Percentiles rank a stretch among this genome's conserved stretches.
These are phyloP conservation scores for Pocillopora meandrina DNA, from an alignment of 92 coral and sea anemone species.

Conservation along the genomic window DNA sequence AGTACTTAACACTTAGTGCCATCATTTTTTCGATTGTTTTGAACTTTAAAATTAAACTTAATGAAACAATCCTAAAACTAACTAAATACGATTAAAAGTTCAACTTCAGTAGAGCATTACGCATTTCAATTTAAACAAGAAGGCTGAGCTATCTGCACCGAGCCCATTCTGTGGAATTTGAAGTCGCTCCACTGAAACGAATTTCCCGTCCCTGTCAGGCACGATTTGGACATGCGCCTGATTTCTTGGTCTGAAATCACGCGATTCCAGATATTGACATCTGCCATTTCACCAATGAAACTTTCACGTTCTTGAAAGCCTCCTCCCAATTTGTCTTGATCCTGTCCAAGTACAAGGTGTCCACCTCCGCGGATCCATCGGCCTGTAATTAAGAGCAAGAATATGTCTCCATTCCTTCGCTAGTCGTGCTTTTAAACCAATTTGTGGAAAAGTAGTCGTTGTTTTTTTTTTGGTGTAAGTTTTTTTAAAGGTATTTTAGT, in stretches of 20 bases:
- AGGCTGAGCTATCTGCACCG: neutral
- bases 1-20: too few species aligned
- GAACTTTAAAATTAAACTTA: too few species aligned
- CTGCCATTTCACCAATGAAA: slow-evolving; percentile 16
- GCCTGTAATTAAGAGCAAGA: neutral
- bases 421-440: too few species aligned
- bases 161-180: neutral
- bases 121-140: neutral
- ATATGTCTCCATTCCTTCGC: too few species aligned
- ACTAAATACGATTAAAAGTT: too few species aligned
- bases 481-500: too few species aligned
- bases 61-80: too few species aligned
- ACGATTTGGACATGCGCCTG: neutral
- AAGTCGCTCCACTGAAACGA: slow-evolving; percentile 3
- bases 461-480: too few species aligned
- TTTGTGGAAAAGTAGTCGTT: too few species aligned
- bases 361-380: slow-evolving; percentile 18
- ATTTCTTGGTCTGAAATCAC: neutral
- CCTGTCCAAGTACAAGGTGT: slow-evolving; percentile 11
- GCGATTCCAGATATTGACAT: slow-evolving; percentile 1
- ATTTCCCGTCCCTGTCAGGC: slow-evolving; percentile 2
- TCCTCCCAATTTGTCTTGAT: slow-evolving; percentile 27
- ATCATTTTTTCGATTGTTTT: too few species aligned
- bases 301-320: neutral
- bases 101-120: too few species aligned